Percentiles rank a stretch among this genome's conserved stretches.
phyloP scores from a whole-genome alignment of 2,113 vertebrate species.

The Garra rufa region DNA sequence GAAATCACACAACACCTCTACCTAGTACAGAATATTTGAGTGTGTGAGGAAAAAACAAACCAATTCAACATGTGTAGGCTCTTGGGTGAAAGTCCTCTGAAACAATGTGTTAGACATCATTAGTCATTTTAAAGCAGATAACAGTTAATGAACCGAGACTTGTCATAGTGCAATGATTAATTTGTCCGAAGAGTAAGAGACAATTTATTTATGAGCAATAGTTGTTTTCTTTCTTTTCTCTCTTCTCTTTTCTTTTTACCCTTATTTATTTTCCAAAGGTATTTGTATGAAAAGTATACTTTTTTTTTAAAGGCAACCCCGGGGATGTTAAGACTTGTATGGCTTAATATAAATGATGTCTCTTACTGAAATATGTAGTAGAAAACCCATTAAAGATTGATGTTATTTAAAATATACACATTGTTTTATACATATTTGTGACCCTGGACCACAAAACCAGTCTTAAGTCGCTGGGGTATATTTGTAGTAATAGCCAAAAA shows the following conservation, averaged over 20 bases:
- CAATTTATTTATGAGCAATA: constrained; percentile 42
- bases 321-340: too few relatives aligned
- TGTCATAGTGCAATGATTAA: constrained; percentile 47
- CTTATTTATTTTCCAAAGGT: neutral
- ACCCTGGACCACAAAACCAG: too few relatives aligned
- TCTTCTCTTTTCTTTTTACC: neutral
- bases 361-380: too few relatives aligned
- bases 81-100: neutral
- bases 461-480: too few relatives aligned
- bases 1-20: neutral
- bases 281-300: neutral
- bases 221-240: neutral
- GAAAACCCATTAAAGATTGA: too few relatives aligned
- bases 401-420: too few relatives aligned
- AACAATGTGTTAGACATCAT: constrained; percentile 44
- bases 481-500: too few relatives aligned
- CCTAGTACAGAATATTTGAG: neutral
- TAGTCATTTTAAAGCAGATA: constrained; percentile 49
- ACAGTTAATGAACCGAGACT: constrained; percentile 52
- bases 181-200: constrained; percentile 41
- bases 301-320: too few relatives aligned
- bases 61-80: neutral
- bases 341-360: too few relatives aligned
- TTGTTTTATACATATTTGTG: too few relatives aligned
- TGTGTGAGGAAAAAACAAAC: neutral